These are phyloP conservation scores for Propithecus coquereli DNA, from an alignment of 2,113 vertebrate genomes.

Conservation along the genomic window DNA sequence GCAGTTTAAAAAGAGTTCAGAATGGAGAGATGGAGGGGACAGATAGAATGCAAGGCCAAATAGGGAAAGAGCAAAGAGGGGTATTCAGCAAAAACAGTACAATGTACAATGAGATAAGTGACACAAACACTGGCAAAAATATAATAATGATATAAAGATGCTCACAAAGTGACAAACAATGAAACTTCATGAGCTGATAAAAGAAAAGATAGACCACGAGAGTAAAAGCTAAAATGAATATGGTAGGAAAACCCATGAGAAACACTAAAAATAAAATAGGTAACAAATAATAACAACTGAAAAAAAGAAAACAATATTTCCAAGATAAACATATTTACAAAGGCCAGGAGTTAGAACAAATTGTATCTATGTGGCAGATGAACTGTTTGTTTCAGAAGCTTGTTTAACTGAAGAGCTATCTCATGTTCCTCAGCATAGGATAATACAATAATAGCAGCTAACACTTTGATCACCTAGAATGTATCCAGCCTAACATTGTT, in stretches of 20 bases:
- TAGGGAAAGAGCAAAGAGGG: not conserved
- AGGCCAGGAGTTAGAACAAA: not conserved
- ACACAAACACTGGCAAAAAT: not conserved
- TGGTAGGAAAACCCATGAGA: not conserved
- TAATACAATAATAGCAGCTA: not conserved
- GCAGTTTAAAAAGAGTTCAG: not conserved
- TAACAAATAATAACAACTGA: not conserved
- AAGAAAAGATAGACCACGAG: not conserved
- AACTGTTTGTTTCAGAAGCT: not conserved
- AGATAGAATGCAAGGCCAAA: not conserved
- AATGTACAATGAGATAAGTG: not conserved
- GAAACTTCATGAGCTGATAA: not conserved
- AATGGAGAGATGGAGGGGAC: not conserved
- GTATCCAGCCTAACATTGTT: not conserved
- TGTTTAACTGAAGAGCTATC: not conserved
- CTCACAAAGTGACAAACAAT: not conserved
- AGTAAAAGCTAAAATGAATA: not conserved
- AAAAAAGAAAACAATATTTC: constrained; percentile 2
- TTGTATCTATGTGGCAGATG: not conserved
- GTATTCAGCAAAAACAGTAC: not conserved
- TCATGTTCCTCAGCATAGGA: not conserved
- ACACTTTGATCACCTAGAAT: not conserved
- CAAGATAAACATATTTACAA: not conserved
- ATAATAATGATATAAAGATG: not conserved
- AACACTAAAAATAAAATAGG: not conserved